phyloP scores from a whole-genome alignment of 2,888 invertebrate species.

The Drosophila limbata region DNA sequence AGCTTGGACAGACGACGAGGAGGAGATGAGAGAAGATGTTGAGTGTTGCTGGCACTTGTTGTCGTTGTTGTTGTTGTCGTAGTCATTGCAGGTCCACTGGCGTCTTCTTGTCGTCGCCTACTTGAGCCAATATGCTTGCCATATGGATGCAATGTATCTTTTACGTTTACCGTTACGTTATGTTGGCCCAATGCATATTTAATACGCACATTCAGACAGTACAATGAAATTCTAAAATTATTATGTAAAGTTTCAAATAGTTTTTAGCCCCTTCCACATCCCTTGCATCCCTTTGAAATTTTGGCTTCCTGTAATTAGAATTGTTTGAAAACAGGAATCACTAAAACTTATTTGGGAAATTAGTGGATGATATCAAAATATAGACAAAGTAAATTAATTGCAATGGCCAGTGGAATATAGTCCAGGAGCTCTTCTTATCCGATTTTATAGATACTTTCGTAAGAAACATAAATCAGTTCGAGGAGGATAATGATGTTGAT shows the following conservation, averaged over 20 bases:
- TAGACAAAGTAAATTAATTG: too few relatives aligned
- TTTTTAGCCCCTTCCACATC: background rate
- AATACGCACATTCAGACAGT: slow-evolving; percentile 25
- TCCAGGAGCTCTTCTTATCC: background rate
- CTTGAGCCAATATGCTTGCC: slow-evolving; percentile 72
- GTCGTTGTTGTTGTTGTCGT: slow-evolving; percentile 61
- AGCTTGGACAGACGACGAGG: slow-evolving; percentile 36
- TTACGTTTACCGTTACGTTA: slow-evolving; percentile 55
- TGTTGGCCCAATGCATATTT: slow-evolving; percentile 41
- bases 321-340: background rate
- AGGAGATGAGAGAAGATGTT: slow-evolving; percentile 5
- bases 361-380: background rate
- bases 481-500: too few relatives aligned
- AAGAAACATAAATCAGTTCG: too few relatives aligned
- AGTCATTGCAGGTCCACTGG: slow-evolving; percentile 37
- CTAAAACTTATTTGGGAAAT: background rate
- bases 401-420: too few relatives aligned
- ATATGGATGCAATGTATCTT: slow-evolving; percentile 69
- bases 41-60: slow-evolving; percentile 66
- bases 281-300: slow-evolving; percentile 12
- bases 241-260: slow-evolving; percentile 26
- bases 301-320: slow-evolving; percentile 19
- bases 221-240: slow-evolving; percentile 34
- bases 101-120: slow-evolving; percentile 59
- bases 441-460: background rate